Percentiles rank a stretch among this genome's conserved stretches.
Evolutionary conservation across 2,888 invertebrate genomes (phyloP).

Genomic region (Cataglyphis altisquamis): DNA sequence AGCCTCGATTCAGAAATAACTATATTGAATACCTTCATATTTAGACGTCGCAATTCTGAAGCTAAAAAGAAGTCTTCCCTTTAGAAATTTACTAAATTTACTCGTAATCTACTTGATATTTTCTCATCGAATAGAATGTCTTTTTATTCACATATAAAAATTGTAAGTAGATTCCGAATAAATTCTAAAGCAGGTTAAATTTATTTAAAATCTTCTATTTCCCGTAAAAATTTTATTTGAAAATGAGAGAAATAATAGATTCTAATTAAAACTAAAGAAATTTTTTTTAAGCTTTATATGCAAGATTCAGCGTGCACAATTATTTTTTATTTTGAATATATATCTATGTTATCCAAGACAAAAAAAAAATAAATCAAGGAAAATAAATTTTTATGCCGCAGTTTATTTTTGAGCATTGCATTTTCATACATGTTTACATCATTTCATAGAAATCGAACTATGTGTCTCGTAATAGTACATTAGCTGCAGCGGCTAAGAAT

Average conservation of each 20-base stretch:
- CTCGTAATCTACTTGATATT: slow-evolving; percentile 1
- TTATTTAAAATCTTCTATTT: not conserved
- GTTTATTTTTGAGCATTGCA: not conserved
- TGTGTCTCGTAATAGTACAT: slow-evolving; percentile 24
- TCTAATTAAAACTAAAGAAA: not conserved
- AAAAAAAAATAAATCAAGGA: not conserved
- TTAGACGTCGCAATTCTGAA: slow-evolving; percentile 8
- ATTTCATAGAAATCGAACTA: slow-evolving; percentile 24
- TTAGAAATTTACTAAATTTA: not conserved
- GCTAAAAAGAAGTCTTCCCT: slow-evolving; percentile 6
- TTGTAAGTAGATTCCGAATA: not conserved
- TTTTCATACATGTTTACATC: not conserved
- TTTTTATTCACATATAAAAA: not conserved
- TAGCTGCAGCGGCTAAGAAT: slow-evolving; percentile 34
- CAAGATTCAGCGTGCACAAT: not conserved
- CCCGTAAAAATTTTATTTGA: not conserved
- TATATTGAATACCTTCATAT: slow-evolving; percentile 5
- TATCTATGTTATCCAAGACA: not conserved
- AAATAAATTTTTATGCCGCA: not conserved
- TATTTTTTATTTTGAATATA: not conserved
- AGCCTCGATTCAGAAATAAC: slow-evolving; percentile 41
- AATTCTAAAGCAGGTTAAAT: not conserved
- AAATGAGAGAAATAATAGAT: not conserved
- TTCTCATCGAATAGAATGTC: not conserved
- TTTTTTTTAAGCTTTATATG: not conserved